Base-by-base conservation (phyloP, 2,888 invertebrate genomes). In the Leuctra nigra region DNA sequence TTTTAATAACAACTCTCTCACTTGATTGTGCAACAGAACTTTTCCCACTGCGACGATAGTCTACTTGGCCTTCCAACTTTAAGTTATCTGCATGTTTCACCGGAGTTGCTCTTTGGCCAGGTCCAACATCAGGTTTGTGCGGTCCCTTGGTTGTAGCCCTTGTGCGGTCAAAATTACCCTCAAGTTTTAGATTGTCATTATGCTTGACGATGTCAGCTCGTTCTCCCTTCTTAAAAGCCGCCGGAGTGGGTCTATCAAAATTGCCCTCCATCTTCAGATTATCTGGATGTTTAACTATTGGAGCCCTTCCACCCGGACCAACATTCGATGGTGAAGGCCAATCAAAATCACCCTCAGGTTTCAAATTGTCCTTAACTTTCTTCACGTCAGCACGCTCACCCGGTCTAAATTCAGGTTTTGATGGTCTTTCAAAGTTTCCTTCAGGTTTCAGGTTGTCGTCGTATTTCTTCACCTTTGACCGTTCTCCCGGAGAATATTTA, bases 61-160 rank as follows among this genome's bases (percentile, higher is more conserved):
- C 73, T n/a, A 41, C n/a, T 64, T 60, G 57, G 22, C 80, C 82
- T 71, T 79, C 81, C 62, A 82, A 76, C 23, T 57, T 60, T 2
- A 70, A 62, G 59, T 70, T 70, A 47, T 73, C 73, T 0, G 67
- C 65, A 57, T 69, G 73, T 24, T 67, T 67, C 0, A 69, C 67
- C n/a, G 68, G 64, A 25, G 61, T 56, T 4, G 63, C 63, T 48
- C 64, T 55, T 36, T 66, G 64, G 14, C 64, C 65, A 50, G 53
- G 57, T 33, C 53, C 62, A 38, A 52, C 58, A 39, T 54, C 58
- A 29, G 36, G 11, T 11, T n/a, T 55, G 25, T 25, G 47, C 11
- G 59, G 54, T n/a, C n/a, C n/a, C n/a, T n/a, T n/a, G n/a, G n/a
- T n/a, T n/a, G n/a, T n/a, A n/a, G n/a, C n/a, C n/a, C n/a, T n/a